Evolutionary conservation across 2,888 invertebrate species (phyloP).

Genomic region (Leptinotarsa juncta): DNA sequence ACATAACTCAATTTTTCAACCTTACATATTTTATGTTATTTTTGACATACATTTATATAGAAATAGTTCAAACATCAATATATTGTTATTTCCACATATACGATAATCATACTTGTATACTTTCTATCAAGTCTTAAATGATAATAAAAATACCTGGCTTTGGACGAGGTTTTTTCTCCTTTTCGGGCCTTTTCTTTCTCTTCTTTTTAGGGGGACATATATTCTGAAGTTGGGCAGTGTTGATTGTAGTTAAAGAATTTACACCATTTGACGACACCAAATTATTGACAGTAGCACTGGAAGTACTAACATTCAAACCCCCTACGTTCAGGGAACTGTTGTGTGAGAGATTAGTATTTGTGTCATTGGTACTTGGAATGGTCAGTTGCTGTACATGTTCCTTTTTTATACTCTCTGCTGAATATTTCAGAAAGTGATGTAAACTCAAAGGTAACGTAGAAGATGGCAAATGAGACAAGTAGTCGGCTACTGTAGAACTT

Average conservation of each 20-base stretch:
- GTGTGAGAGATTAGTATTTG: constrained; percentile 30
- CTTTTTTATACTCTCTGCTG: constrained; percentile 78
- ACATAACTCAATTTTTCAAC: no score
- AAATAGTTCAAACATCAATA: no score
- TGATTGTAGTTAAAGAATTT: constrained; percentile 63
- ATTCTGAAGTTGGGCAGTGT: constrained; percentile 60
- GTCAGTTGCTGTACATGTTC: constrained; percentile 70
- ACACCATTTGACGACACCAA: constrained; percentile 46
- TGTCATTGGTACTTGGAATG: constrained; percentile 38
- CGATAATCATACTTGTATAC: background rate
- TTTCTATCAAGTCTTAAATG: background rate
- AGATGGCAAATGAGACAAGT: constrained; percentile 82
- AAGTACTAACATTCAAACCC: constrained; percentile 8
- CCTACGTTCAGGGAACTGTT: constrained; percentile 24
- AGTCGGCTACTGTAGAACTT: constrained; percentile 86
- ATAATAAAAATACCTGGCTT: constrained; percentile 73
- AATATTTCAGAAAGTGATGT: constrained; percentile 87
- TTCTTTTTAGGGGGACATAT: constrained; percentile 72
- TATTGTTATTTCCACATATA: no score
- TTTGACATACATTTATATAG: no score
- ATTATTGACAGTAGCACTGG: background rate
- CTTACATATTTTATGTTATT: no score
- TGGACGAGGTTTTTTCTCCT: constrained; percentile 85
- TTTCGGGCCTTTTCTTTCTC: constrained; percentile 81
- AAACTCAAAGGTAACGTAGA: constrained; percentile 80